Conservation (phyloP, 1,140 invertebrate species). For the Philopotamus ludificatus region DNA sequence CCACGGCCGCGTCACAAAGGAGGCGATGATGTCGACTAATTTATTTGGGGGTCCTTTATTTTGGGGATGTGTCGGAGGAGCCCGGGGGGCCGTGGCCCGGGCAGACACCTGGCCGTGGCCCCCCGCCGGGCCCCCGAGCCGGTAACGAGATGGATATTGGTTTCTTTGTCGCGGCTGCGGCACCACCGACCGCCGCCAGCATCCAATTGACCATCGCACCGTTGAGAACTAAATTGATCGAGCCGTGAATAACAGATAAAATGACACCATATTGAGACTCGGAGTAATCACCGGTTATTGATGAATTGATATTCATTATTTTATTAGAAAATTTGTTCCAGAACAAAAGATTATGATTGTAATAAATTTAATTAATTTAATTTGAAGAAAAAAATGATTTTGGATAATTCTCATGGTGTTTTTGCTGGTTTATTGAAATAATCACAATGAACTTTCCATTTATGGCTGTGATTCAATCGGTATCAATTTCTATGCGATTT, state of each 20-base stretch:
- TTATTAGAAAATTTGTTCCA: no score
- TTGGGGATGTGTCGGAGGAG: slow-evolving; percentile 19
- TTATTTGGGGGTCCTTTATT: slow-evolving; percentile 27
- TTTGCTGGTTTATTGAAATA: no score
- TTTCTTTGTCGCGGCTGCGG: slow-evolving; percentile 20
- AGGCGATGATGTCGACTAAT: slow-evolving; percentile 33
- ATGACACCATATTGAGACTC: background rate
- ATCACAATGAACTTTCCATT: no score
- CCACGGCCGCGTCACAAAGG: slow-evolving; percentile 15
- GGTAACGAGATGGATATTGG: slow-evolving; percentile 35
- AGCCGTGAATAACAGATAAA: background rate
- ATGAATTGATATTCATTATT: no score
- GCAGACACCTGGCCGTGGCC: slow-evolving; percentile 24
- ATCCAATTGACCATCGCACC: background rate
- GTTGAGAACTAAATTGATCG: background rate
- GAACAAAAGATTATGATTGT: no score
- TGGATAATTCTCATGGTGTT: no score
- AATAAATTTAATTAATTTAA: no score
- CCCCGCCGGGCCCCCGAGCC: background rate
- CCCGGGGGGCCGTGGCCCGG: slow-evolving; percentile 7
- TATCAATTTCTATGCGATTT: background rate
- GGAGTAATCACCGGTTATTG: no score
- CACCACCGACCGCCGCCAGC: background rate
- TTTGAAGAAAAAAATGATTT: no score
- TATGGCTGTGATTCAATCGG: background rate